A percentile compares a stretch with the other conserved stretches of the same genome.
Evolutionary conservation across 2,797 vertebrate genomes (phyloP).

Genomic region (Hemitrygon akajei): DNA sequence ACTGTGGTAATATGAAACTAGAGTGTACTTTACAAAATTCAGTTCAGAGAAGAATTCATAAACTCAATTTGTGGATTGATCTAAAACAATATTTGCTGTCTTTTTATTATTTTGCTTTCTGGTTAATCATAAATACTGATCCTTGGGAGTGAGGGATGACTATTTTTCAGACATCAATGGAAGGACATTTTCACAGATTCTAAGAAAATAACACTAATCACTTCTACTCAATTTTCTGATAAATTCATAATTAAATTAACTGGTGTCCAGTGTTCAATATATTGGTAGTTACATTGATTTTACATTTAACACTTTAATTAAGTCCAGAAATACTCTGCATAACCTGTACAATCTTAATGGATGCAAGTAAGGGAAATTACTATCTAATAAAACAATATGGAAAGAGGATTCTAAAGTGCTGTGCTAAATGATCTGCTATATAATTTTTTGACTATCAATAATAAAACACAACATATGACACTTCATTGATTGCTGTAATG

Average conservation of each 20-base stretch:
- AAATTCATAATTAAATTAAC: background rate
- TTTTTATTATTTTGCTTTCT: background rate
- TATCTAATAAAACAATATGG: background rate
- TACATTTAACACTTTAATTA: background rate
- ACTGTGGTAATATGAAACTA: slow-evolving; percentile 14
- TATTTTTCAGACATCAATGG: background rate
- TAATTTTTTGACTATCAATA: background rate
- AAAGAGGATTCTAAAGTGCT: background rate
- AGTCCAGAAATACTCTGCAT: slow-evolving; percentile 2
- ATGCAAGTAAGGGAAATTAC: background rate
- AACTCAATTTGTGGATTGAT: background rate
- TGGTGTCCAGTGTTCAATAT: background rate
- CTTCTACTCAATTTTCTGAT: background rate
- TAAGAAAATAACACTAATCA: background rate
- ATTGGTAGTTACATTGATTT: background rate
- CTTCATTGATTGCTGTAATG: background rate
- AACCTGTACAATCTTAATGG: background rate
- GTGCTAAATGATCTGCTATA: background rate
- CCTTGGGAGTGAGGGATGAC: background rate
- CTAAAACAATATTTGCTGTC: background rate
- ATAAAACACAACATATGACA: background rate
- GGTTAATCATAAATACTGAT: background rate
- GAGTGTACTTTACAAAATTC: background rate
- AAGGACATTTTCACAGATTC: background rate
- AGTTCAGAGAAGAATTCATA: background rate